Conservation (phyloP, 1,140 invertebrate genomes). For the Achatina immaculata region DNA sequence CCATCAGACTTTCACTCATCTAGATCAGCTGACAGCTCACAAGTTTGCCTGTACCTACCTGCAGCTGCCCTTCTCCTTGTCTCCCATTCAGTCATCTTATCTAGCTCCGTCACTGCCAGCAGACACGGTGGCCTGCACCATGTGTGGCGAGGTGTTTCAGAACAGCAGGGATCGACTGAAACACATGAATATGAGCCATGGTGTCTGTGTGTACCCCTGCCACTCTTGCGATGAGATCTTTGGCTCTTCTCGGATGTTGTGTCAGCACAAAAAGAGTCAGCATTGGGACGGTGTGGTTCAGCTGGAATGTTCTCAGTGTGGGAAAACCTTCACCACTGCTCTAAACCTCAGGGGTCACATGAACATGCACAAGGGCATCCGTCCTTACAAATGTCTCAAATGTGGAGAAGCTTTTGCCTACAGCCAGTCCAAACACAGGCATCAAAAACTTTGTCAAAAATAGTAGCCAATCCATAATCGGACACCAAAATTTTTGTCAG, state of each 20-base stretch:
- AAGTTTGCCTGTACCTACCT: background rate
- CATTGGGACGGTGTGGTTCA: conserved; percentile 14
- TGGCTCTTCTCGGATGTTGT: conserved; percentile 13
- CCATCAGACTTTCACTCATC: background rate
- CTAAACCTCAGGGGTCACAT: conserved; percentile 21
- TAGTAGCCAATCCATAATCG: background rate
- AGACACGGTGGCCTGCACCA: background rate
- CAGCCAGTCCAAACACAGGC: conserved; percentile 26
- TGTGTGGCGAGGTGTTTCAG: conserved; percentile 19
- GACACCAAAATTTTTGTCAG: conserved; percentile 20
- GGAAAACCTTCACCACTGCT: conserved; percentile 15
- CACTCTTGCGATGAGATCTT: conserved; percentile 1
- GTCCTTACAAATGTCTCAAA: conserved; percentile 15
- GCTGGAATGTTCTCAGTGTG: conserved; percentile 5
- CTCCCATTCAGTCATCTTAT: background rate
- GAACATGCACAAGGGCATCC: conserved; percentile 20
- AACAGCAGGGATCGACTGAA: background rate
- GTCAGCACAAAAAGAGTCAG: conserved; percentile 5
- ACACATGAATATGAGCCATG: conserved; percentile 16
- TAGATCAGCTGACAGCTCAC: conserved; percentile 8
- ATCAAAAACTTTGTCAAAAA: conserved; percentile 13
- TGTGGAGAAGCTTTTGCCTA: conserved; percentile 30
- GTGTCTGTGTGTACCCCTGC: conserved; percentile 9
- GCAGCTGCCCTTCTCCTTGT: background rate
- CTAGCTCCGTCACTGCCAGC: background rate